Percentiles rank a stretch among this genome's conserved stretches.
Conservation (phyloP, 2,113 vertebrate species). For the Apodemus sylvaticus region DNA sequence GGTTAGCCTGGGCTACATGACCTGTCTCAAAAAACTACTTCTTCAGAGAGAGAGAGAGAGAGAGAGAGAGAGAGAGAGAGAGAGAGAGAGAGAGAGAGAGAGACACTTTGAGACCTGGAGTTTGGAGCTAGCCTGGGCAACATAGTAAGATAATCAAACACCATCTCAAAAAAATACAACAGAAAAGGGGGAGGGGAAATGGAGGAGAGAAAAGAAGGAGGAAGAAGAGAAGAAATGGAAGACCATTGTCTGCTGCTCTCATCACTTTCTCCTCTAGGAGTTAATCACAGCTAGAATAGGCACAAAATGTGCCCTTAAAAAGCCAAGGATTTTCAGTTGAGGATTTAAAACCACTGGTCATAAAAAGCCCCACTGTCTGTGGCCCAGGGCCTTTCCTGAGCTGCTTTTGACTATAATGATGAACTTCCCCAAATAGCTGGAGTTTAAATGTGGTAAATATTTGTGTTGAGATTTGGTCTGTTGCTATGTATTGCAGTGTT, state of each 20-base stretch:
- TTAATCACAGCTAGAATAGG: background rate
- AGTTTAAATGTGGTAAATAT: background rate
- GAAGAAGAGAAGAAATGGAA: background rate
- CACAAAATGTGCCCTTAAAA: background rate
- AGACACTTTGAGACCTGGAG: background rate
- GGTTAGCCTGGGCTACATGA: background rate
- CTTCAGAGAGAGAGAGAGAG: background rate
- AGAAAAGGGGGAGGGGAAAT: background rate
- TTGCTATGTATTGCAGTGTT: no score
- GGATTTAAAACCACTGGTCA: background rate
- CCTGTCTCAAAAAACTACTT: background rate
- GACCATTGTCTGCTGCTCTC: background rate
- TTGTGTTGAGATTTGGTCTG: no score
- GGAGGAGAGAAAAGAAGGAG: background rate
- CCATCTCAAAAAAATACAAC: background rate
- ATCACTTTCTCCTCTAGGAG: background rate
- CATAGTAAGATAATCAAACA: background rate
- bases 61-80: no score
- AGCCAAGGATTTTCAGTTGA: background rate
- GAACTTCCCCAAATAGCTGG: background rate
- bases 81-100: no score
- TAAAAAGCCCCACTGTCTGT: background rate
- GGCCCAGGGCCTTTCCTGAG: background rate
- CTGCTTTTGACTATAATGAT: background rate
- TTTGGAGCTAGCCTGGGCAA: background rate